A percentile compares a stretch with the other conserved stretches of the same genome.
phyloP scores from a whole-genome alignment of 2,888 invertebrate genomes.

The Mythimna loreyi region DNA sequence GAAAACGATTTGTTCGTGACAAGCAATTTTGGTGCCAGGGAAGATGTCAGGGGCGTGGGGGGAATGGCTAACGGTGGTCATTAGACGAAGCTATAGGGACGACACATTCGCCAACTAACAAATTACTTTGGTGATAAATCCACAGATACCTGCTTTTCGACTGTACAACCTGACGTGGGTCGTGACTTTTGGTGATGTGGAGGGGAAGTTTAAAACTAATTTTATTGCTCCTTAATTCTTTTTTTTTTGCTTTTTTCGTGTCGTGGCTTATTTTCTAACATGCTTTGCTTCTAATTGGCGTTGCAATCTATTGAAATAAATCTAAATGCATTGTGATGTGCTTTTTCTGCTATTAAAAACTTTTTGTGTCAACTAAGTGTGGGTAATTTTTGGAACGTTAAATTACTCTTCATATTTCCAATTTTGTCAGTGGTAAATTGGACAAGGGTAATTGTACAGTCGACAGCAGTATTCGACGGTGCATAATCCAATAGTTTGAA shows the following conservation, averaged over 20 bases:
- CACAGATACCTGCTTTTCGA: slow-evolving; percentile 80
- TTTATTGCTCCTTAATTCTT: slow-evolving; percentile 20
- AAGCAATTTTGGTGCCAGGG: slow-evolving; percentile 84
- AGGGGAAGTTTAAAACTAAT: slow-evolving; percentile 51
- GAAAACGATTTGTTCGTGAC: slow-evolving; percentile 84
- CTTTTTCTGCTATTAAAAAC: slow-evolving; percentile 11
- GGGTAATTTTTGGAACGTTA: slow-evolving; percentile 1
- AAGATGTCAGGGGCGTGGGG: slow-evolving; percentile 78
- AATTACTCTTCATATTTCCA: slow-evolving; percentile 15
- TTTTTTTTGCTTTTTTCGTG: slow-evolving; percentile 34
- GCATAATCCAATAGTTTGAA: slow-evolving; percentile 82
- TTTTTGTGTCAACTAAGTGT: slow-evolving; percentile 22
- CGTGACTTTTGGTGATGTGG: slow-evolving; percentile 32
- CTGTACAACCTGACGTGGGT: slow-evolving; percentile 83
- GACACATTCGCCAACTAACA: slow-evolving; percentile 89
- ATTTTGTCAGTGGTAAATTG: slow-evolving; percentile 18
- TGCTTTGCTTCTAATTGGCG: slow-evolving; percentile 51
- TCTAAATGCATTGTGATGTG: slow-evolving; percentile 45
- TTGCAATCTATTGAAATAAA: slow-evolving; percentile 42
- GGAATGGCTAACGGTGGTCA: slow-evolving; percentile 80
- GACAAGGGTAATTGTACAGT: slow-evolving; percentile 81
- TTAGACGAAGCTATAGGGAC: slow-evolving; percentile 87
- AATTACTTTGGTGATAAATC: slow-evolving; percentile 84
- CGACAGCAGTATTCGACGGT: slow-evolving; percentile 80
- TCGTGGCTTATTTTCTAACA: slow-evolving; percentile 53